Base-by-base conservation (phyloP, 2,888 invertebrate genomes). In the Lasioglossum oenotherae region DNA sequence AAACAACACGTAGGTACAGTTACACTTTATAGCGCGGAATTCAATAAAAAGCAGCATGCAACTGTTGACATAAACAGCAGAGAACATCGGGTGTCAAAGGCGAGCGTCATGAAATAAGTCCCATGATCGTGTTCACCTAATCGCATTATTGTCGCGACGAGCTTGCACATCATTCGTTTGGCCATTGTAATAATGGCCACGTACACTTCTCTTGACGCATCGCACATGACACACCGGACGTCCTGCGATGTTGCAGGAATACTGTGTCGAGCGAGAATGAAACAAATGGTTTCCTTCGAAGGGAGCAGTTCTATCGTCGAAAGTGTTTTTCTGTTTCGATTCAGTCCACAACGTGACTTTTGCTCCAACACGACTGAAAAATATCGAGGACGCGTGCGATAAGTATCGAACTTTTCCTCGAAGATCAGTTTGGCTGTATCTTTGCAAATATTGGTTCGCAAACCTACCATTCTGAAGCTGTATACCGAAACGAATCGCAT, bases 91-190 rank as follows among this genome's bases (percentile, higher is more conserved):
- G 53, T 82, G 84, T 80, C 81, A 74, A 71, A 64, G 72, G 77
- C 80, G 64, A 77, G 74, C 78, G 77, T 77, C 78, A 81, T 78
- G 82, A 81, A 86, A 86, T 86, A 84, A 87, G 86, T 83, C 78
- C 80, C 41, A 60, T 80, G 74, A 78, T 80, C 86, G 44, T 76
- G 81, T 82, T 80, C 87, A 76, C 83, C 83, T 81, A 78, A 81
- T 81, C 83, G 83, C 67, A 83, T 81, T 83, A 83, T 83, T 76
- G 74, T 69, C 78, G 75, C 76, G 75, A 57, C 73, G 74, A 38
- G 67, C 64, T 78, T 78, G 57, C 80, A 79, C 78, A 78, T 86
- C 80, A 82, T 85, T 79, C 78, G 53, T 82, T 71, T 73, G 60
- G 31, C 64, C 41, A 72, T 64, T 46, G 78, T 57, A 81, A 71